Conservation (phyloP, 2,888 invertebrate genomes). For the Eupithecia insigniata region DNA sequence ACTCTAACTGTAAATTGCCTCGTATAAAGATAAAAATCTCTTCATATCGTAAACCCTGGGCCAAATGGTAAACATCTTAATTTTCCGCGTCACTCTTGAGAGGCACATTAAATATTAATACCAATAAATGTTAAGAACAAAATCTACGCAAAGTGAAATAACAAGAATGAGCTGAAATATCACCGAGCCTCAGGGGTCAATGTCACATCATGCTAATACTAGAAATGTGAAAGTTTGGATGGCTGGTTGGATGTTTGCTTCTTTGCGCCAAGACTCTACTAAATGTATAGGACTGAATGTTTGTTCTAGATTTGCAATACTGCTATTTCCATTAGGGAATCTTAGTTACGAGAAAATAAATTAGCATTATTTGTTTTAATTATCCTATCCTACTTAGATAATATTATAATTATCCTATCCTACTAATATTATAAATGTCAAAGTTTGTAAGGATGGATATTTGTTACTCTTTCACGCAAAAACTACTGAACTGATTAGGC, state of each 20-base stretch:
- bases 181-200: background rate
- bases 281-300: too few species aligned
- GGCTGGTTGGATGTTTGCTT: background rate
- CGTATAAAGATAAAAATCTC: constrained; percentile 10
- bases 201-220: background rate
- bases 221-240: background rate
- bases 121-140: constrained; percentile 7
- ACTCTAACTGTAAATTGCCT: background rate
- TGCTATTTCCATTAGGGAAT: too few species aligned
- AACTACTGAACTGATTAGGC: too few species aligned
- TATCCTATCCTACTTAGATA: too few species aligned
- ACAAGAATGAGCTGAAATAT: background rate
- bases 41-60: constrained; percentile 1
- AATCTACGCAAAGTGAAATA: background rate
- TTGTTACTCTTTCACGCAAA: too few species aligned
- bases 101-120: background rate
- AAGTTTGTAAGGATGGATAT: too few species aligned
- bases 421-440: too few species aligned
- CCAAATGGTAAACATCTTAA: constrained; percentile 38
- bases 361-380: too few species aligned
- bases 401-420: too few species aligned
- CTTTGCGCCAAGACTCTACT: too few species aligned
- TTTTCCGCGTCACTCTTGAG: constrained; percentile 13
- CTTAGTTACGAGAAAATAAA: too few species aligned
- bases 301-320: too few species aligned